Evolutionary conservation across 2,888 invertebrate species (phyloP), one percentile per base, ranked within the genome.

Genomic region (Ochlodes sylvanus): DNA sequence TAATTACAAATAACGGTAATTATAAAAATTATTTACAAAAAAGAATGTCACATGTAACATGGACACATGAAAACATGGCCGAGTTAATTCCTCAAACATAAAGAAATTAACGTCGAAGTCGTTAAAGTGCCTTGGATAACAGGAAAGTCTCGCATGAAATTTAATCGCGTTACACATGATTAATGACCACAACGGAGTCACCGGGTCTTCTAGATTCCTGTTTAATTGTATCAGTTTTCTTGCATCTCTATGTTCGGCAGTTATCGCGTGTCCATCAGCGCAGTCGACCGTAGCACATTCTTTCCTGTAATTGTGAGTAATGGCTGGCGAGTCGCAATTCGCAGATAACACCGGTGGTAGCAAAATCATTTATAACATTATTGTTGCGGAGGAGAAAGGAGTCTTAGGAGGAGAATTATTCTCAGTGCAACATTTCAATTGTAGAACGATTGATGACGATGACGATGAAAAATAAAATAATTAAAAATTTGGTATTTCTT

Each of bases 221-320:
- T 82, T 78, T 86, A 87, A 88, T 87, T 86, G 85, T 86, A 86
- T 83, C 85, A 77, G 83, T 81, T 86, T 83, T 83, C 84, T 85
- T 82, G 76, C 76, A 80, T 82, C 83, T 83, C 74, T 75, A 75
- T 75, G 75, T 69, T 72, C 63, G 68, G 73, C 71, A 65, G 69
- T 73, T 82, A 83, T 83, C 80, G 72, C 73, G 65, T 71, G 63
- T 69, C 55, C 68, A 73, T 74, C 71, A 72, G 63, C 34, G 47
- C 62, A 70, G 65, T 72, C 72, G 70, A 72, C 69, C 74, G 72
- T 69, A 52, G 71, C 72, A 60, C 70, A 73, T 73, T 74, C 74
- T 72, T 73, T 74, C 69, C 69, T 70, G 72, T 70, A 73, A 72
- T 72, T 69, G 71, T 70, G 69, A 70, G 69, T 69, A 71, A 72